phyloP scores from a whole-genome alignment of 1,140 invertebrate genomes.

The Monomorium pharaonis region DNA sequence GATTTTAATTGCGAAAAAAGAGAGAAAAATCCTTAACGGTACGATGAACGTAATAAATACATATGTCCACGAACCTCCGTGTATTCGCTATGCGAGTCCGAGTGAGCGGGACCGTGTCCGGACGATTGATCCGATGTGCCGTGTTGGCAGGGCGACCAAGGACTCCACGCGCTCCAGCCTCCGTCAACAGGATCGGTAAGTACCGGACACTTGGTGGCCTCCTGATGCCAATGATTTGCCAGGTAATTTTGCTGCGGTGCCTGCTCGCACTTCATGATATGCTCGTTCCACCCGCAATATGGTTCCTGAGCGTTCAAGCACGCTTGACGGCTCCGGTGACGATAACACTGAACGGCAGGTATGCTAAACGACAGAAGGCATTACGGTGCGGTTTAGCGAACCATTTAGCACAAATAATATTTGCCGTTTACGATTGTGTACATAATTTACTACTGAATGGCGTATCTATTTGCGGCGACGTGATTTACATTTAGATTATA shows the following conservation, averaged over 20 bases:
- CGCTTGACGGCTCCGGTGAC: constrained; percentile 89
- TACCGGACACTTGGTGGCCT: constrained; percentile 88
- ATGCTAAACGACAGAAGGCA: constrained; percentile 83
- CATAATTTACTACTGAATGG: background rate
- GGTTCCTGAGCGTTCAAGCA: constrained; percentile 96
- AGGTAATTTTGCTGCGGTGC: constrained; percentile 88
- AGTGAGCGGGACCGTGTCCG: constrained; percentile 56
- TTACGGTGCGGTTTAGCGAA: constrained; percentile 5
- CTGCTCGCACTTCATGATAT: constrained; percentile 89
- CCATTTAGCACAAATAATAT: background rate
- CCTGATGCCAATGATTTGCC: constrained; percentile 90
- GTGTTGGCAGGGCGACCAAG: constrained; percentile 84
- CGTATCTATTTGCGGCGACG: background rate
- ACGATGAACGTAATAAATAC: background rate
- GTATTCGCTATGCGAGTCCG: constrained; percentile 65
- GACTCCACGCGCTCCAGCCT: constrained; percentile 85
- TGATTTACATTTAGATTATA: background rate
- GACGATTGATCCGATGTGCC: constrained; percentile 81
- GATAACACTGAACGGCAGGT: constrained; percentile 91
- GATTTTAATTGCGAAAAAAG: background rate
- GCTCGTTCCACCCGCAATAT: constrained; percentile 96
- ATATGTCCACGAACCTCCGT: constrained; percentile 61
- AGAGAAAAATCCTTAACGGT: background rate
- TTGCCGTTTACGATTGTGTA: background rate
- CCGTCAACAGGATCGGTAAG: constrained; percentile 88